Conservation (phyloP, 2,797 vertebrate species). For the Triplophysa yarkandensis region DNA sequence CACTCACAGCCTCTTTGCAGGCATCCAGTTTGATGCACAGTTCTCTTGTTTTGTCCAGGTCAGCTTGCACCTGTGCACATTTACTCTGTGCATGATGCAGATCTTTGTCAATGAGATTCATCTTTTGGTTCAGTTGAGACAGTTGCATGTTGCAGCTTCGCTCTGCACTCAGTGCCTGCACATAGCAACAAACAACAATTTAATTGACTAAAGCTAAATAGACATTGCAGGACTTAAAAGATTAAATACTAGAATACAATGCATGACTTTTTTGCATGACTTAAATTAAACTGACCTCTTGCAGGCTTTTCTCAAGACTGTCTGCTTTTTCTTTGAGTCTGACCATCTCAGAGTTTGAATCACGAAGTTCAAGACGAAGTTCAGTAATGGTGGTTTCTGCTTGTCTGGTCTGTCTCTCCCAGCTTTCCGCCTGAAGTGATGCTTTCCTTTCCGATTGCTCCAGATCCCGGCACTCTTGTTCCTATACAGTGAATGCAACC, state of each 20-base stretch:
- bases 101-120: constrained; percentile 72
- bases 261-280: too few species aligned
- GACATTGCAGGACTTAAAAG: background rate
- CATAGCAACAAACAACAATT: background rate
- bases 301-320: constrained; percentile 69
- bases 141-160: constrained; percentile 70
- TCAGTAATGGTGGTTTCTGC: constrained; percentile 69
- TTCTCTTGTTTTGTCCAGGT: constrained; percentile 73
- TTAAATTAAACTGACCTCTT: constrained; percentile 67
- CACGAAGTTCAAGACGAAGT: constrained; percentile 67
- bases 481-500: constrained; percentile 34
- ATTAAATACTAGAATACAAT: too few species aligned
- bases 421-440: constrained; percentile 69
- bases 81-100: constrained; percentile 67
- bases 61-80: constrained; percentile 66
- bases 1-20: constrained; percentile 74
- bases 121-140: constrained; percentile 67
- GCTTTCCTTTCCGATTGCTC: constrained; percentile 71
- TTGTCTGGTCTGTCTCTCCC: constrained; percentile 75
- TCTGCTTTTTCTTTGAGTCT: constrained; percentile 73
- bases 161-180: constrained; percentile 68
- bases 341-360: constrained; percentile 68
- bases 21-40: constrained; percentile 77
- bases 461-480: constrained; percentile 73
- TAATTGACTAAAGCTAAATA: background rate